Evolutionary conservation across 2,888 invertebrate species (phyloP).

Genomic region (Epinotia brunnichana): DNA sequence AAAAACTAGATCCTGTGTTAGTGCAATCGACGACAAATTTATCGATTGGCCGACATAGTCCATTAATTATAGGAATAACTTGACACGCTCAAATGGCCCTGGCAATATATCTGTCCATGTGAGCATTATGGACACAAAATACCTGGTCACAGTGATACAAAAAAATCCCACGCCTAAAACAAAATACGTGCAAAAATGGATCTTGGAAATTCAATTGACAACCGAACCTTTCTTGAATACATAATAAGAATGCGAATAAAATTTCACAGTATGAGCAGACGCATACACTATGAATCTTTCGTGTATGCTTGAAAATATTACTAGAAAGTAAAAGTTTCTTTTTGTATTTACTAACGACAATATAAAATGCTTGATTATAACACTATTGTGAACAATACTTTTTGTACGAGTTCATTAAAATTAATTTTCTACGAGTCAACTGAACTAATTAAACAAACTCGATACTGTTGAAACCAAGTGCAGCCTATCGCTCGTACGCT

Average conservation of each 20-base stretch:
- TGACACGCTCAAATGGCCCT: slow-evolving; percentile 10
- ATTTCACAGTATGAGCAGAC: background rate
- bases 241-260: background rate
- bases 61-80: slow-evolving; percentile 18
- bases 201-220: slow-evolving; percentile 18
- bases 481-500: no score
- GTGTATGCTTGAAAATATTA: slow-evolving; percentile 13
- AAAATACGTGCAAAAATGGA: slow-evolving; percentile 21
- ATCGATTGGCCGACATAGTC: background rate
- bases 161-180: slow-evolving; percentile 24
- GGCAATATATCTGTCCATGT: background rate
- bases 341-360: background rate
- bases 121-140: slow-evolving; percentile 11
- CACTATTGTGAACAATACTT: no score
- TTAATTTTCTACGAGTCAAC: no score
- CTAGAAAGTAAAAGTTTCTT: background rate
- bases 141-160: background rate
- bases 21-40: slow-evolving; percentile 9
- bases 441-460: no score
- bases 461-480: no score
- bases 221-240: slow-evolving; percentile 20
- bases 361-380: no score
- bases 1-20: slow-evolving; percentile 20
- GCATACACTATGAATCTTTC: slow-evolving; percentile 1
- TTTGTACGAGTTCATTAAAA: no score